Evolutionary conservation across 1,140 invertebrate genomes (phyloP), one percentile per base, ranked within the genome.

Genomic region (Neotoxoptera formosana): DNA sequence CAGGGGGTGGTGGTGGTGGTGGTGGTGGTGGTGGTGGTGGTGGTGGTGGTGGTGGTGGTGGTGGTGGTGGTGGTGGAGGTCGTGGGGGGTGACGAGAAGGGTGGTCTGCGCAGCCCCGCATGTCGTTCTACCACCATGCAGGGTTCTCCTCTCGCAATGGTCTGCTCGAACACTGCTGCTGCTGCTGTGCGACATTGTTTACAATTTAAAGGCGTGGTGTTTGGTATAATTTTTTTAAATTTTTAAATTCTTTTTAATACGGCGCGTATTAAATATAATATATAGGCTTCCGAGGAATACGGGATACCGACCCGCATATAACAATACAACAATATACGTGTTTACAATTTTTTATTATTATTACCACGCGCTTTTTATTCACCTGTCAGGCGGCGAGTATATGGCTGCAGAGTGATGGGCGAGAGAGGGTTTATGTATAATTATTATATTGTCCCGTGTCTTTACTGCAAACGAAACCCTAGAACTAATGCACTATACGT

Each of bases 201-300:
- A 84, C 36, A 84, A 84, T 41, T n/a, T 17, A 76, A 17, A n/a
- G 30, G 14, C 60, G 60, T 76, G 83, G 60, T 76, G 83, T 84
- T 36, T 84, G 41, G 41, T 86, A 25, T 86, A 25, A 47, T 86
- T 86, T 86, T 86, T 84, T 83, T 81, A n/a, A 76, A n/a, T 76
- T 76, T 20, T 76, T 20, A n/a, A n/a, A 76, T 76, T 34, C 14
- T 76, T 76, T 76, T n/a, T n/a, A 76, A 76, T n/a, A n/a, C 60
- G 6, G n/a, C 4, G n/a, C 4, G 14, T 20, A n/a, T 76, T n/a
- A 11, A n/a, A 76, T 9, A 53, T n/a, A n/a, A n/a, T n/a, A 9
- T 11, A 9, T 30, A 45, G 21, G 51, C 36, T 84, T 45, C 41
- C 23, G 83, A 41, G 1, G 83, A 84, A 84, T 84, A 41, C 41